Base-by-base conservation (phyloP, 2,797 vertebrate genomes). In the Luscinia luscinia region DNA sequence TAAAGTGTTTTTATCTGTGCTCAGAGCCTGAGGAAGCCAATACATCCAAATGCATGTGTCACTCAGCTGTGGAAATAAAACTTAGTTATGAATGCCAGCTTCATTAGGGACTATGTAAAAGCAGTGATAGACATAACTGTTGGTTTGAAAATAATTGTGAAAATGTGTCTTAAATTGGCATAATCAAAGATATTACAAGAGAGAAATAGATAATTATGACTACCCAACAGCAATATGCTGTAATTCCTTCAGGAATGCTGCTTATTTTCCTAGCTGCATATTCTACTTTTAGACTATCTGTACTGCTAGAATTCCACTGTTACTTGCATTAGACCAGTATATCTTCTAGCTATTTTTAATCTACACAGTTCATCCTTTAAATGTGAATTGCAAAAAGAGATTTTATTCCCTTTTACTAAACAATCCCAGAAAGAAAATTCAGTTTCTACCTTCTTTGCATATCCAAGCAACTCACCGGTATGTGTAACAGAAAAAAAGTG, bases 141-240 rank as follows among this genome's bases (percentile, higher is more conserved):
- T 92, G 20, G 22, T 73, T 94, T 64, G 57, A 91, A 94, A 93
- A 26, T 69, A 54, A 45, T 59, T 73, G n/a, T 82, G 46, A 75
- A 83, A 90, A 75, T 3, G 6, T 73, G 15, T 92, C 57, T 80
- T 80, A 74, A 87, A 77, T 34, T 83, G 62, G 30, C 46, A 46
- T 77, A 80, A 80, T 87, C 61, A 70, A 52, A 92, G 32, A 52
- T 41, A 52, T 32, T 85, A 18, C 20, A 66, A 46, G n/a, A 28
- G 5, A 24, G 89, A 92, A 67, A 38, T 20, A 57, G 48, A 46
- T 79, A 45, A 67, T 77, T 49, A 23, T 52, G 11, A 57, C 23
- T 92, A 75, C 24, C 13, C 4, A 4, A 63, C 12, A 86, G 43
- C n/a, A 86, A n/a, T 28, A 32, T 83, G 17, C 55, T 84, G 9